These are phyloP conservation scores for Mercenaria mercenaria DNA, from an alignment of 1,140 invertebrate genomes.

Conservation along the genomic window DNA sequence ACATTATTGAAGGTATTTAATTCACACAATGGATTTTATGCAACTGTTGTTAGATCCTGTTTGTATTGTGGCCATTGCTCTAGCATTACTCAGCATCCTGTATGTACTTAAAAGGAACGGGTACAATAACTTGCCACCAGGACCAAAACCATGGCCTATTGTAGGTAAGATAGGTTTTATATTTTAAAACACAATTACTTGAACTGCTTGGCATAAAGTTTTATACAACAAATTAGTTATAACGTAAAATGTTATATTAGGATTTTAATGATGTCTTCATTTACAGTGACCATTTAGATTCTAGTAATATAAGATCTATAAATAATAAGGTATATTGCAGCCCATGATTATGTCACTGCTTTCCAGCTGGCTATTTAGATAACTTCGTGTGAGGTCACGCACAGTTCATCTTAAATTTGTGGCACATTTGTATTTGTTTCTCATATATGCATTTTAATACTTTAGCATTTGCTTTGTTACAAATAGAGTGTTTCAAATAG, in stretches of 20 bases:
- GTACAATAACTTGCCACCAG: background rate
- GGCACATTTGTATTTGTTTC: too few species aligned
- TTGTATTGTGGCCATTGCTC: background rate
- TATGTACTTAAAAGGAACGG: background rate
- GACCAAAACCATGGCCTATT: conserved; percentile 26
- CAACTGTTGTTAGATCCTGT: background rate
- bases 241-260: background rate
- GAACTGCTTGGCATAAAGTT: background rate
- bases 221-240: background rate
- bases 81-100: background rate
- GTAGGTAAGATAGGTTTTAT: conserved; percentile 12
- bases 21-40: background rate
- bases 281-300: too few species aligned
- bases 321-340: too few species aligned
- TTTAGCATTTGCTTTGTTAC: too few species aligned
- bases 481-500: too few species aligned
- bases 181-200: background rate
- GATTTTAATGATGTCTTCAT: background rate
- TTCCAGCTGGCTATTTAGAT: too few species aligned
- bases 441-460: too few species aligned
- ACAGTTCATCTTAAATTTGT: too few species aligned
- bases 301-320: too few species aligned
- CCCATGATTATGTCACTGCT: too few species aligned
- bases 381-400: too few species aligned
- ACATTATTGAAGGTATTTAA: too few species aligned